These are phyloP conservation scores for Erpornis zantholeuca DNA, from an alignment of 2,113 vertebrate species.

Conservation along the genomic window DNA sequence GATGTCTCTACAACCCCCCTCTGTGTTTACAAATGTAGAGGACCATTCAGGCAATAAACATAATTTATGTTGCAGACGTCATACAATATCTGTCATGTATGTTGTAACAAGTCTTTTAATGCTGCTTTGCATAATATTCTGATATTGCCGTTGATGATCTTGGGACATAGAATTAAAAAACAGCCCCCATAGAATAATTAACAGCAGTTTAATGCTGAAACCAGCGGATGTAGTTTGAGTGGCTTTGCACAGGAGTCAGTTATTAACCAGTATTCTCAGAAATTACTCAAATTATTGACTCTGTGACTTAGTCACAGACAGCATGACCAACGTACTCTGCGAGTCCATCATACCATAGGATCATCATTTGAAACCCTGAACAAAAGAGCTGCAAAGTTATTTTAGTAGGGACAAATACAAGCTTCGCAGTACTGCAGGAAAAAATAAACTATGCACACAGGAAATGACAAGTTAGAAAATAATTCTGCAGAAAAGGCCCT, in stretches of 20 bases:
- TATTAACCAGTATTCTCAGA: background rate
- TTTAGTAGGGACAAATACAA: background rate
- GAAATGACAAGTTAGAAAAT: background rate
- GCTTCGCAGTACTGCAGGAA: background rate
- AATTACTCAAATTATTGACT: background rate
- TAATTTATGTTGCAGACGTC: background rate
- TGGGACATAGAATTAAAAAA: background rate
- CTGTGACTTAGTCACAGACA: background rate
- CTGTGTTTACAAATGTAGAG: background rate
- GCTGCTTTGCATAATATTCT: background rate
- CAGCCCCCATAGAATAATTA: background rate
- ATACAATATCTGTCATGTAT: background rate
- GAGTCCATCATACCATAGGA: background rate
- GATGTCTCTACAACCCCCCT: background rate
- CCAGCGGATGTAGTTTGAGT: background rate
- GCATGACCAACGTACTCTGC: background rate
- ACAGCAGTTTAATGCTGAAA: background rate
- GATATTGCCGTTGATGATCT: background rate
- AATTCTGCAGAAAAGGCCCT: background rate
- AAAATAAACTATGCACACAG: background rate
- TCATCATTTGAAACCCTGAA: background rate
- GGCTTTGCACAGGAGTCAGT: background rate
- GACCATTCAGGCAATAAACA: background rate
- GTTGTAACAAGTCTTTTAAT: background rate
- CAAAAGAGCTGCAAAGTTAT: background rate